Evolutionary conservation across 2,113 vertebrate genomes (phyloP).

Genomic region (Rhea americana): DNA sequence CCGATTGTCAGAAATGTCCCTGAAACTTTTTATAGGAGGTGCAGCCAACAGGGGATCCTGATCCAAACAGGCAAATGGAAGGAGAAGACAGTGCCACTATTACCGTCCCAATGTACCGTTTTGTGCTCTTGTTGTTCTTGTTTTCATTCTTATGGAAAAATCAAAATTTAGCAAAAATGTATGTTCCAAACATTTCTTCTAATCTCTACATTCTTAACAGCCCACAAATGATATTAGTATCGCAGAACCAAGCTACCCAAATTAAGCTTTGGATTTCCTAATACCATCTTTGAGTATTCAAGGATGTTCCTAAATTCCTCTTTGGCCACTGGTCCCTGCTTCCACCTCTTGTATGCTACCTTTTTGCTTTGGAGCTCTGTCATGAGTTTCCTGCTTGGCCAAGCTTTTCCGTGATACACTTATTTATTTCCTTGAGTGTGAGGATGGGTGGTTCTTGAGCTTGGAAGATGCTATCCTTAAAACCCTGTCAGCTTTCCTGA

Average conservation of each 20-base stretch:
- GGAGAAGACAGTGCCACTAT: neutral
- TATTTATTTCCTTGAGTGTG: neutral
- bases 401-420: neutral
- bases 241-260: neutral
- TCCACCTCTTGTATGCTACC: neutral
- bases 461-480: neutral
- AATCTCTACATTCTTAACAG: neutral
- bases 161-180: neutral
- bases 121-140: neutral
- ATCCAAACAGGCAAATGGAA: neutral
- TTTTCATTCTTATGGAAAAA: neutral
- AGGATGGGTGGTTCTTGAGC: neutral
- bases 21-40: neutral
- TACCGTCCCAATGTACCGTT: neutral
- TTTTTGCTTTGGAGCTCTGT: neutral
- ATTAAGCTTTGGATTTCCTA: neutral
- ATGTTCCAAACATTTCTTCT: neutral
- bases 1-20: neutral
- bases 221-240: neutral
- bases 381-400: neutral
- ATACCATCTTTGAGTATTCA: neutral
- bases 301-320: neutral
- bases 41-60: neutral
- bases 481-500: neutral
- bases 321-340: neutral